Evolutionary conservation across 2,888 invertebrate genomes (phyloP).

Genomic region (Eledone cirrhosa): DNA sequence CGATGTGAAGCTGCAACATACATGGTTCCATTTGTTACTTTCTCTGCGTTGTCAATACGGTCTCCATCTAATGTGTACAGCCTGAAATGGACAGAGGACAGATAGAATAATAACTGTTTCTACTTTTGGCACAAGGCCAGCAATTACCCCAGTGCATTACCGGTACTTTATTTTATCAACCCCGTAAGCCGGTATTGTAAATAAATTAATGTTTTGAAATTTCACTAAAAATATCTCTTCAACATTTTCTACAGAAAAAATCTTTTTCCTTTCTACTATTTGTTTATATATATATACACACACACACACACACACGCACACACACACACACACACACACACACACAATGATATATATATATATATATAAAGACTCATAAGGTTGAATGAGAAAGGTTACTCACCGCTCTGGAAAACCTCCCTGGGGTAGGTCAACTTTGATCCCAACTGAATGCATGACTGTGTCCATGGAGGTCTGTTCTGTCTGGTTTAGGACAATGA

Average conservation of each 20-base stretch:
- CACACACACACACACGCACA: not conserved
- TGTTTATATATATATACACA: not conserved
- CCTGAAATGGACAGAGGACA: not conserved
- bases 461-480: slow-evolving; percentile 21
- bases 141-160: too few species aligned
- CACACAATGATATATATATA: too few species aligned
- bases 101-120: not conserved
- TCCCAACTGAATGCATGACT: slow-evolving; percentile 23
- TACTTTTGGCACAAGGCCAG: too few species aligned
- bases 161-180: too few species aligned
- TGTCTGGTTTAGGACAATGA: slow-evolving; percentile 20
- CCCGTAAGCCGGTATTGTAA: too few species aligned
- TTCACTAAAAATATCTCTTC: too few species aligned
- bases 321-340: not conserved
- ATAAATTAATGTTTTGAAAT: too few species aligned
- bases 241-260: too few species aligned
- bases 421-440: slow-evolving; percentile 22
- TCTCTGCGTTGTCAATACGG: slow-evolving; percentile 13
- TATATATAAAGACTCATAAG: too few species aligned
- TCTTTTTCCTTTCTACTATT: too few species aligned
- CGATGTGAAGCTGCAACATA: slow-evolving; percentile 21
- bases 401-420: slow-evolving; percentile 24
- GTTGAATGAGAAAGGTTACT: not conserved
- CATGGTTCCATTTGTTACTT: slow-evolving; percentile 16
- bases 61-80: slow-evolving; percentile 1